A percentile compares a stretch with the other conserved stretches of the same genome.
phyloP scores from a whole-genome alignment of 2,797 vertebrate genomes.

The Erethizon dorsatum region DNA sequence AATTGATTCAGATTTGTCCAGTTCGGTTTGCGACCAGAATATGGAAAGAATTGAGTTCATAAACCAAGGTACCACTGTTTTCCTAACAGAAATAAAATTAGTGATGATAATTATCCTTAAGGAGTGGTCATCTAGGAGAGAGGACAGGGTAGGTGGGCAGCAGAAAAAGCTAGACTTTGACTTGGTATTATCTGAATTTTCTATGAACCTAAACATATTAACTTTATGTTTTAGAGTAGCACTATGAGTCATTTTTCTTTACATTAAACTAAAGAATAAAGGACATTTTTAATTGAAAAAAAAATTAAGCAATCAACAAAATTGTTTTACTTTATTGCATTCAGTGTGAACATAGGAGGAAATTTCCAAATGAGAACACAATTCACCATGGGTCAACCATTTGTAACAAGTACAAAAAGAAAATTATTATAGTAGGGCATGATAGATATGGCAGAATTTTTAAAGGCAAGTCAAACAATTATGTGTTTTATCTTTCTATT shows the following conservation, averaged over 20 bases:
- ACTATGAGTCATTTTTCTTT: neutral
- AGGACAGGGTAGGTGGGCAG: neutral
- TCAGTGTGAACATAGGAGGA: conserved; percentile 42
- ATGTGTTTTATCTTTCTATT: conserved; percentile 23
- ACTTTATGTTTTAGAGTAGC: conserved; percentile 27
- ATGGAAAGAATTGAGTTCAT: neutral
- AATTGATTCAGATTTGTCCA: neutral
- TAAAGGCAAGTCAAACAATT: conserved; percentile 10
- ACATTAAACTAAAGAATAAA: conserved; percentile 53
- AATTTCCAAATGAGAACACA: conserved; percentile 47
- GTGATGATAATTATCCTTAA: conserved; percentile 35
- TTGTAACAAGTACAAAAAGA: conserved; percentile 27
- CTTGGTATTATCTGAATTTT: conserved; percentile 25
- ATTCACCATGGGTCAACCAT: neutral
- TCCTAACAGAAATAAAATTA: conserved; percentile 60
- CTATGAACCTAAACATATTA: conserved; percentile 33
- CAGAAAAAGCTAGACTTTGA: conserved; percentile 33
- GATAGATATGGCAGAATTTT: neutral
- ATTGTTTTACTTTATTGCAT: conserved; percentile 46
- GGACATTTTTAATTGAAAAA: conserved; percentile 49
- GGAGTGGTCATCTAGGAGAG: neutral
- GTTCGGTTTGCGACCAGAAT: neutral
- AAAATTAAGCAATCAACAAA: conserved; percentile 40
- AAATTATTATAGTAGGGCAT: neutral
- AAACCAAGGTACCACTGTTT: neutral